Base-by-base conservation (phyloP, 35 echinoderm and acorn worm genomes). In the Patiria miniata region DNA sequence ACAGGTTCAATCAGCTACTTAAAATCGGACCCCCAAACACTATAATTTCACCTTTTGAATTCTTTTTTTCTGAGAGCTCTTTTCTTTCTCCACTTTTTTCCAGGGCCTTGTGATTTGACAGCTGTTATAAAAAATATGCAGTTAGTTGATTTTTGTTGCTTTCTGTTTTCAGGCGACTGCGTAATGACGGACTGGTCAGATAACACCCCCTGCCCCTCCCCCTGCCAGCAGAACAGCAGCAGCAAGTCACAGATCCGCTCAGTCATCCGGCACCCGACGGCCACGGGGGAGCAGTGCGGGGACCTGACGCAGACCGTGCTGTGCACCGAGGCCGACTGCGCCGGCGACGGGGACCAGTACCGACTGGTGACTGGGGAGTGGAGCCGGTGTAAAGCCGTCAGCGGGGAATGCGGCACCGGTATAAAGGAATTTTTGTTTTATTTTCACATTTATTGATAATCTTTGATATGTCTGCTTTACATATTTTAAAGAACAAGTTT, bases 321-420 rank as follows among this genome's bases (percentile, higher is more conserved):
- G 7, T 97, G 95, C 65, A 80, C 61, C 68, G 37, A 18, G 38
- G 88, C 73, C 23, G 87, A 83, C 9, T 97, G 95, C 76, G 29
- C 36, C 0, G 65, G 14, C 15, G 14, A 21, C 5, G 80, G 39
- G 21, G 14, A 21, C 5, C 69, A 30, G 21, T 89, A 88, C 39
- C 79, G 84, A 36, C 16, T 93, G 39, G 85, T 57, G 37, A 65
- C 79, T 5, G 79, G 91, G 19, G 88, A 93, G 39, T 97, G 95
- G 95, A 90, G 57, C 18, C 56, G 42, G 5, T 97, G 95, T 57
- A 81, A 86, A 61, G 51, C 91, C 2, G 44, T 82, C 17, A 61
- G 61, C 55, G 95, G 95, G 39, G 91, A 93, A 38, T 97, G 95
- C 87, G 95, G 95, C 39, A 83, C 86, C 88, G 95, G 95, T 97